Evolutionary conservation across 2,113 vertebrate species (phyloP).

Genomic region (Zosterops hypoxanthus): DNA sequence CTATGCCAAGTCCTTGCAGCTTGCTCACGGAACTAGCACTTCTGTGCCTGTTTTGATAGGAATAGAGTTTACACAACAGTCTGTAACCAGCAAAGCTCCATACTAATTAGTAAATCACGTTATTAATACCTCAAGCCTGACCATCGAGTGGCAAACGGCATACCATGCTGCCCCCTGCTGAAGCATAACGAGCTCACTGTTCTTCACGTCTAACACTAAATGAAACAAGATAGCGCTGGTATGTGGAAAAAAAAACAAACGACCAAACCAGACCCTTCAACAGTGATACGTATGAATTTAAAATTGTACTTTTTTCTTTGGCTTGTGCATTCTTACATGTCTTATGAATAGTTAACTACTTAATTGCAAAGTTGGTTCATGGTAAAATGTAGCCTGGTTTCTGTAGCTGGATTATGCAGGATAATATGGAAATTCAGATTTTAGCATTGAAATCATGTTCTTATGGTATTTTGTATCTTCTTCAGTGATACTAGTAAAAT

Average conservation of each 20-base stretch:
- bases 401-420: not conserved
- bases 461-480: not conserved
- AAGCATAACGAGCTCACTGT: not conserved
- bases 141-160: not conserved
- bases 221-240: not conserved
- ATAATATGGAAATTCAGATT: not conserved
- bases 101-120: conserved; percentile 21
- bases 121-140: not conserved
- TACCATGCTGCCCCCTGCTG: conserved; percentile 48
- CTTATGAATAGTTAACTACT: not conserved
- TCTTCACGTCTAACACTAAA: not conserved
- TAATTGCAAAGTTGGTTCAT: not conserved
- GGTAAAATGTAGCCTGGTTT: not conserved
- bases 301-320: not conserved
- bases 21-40: not conserved
- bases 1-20: not conserved
- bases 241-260: not conserved
- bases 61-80: conserved; percentile 6
- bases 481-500: not conserved
- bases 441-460: not conserved
- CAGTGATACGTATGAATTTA: not conserved
- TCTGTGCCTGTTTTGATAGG: not conserved
- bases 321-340: not conserved
- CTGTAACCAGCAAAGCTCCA: not conserved
- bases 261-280: not conserved